Evolutionary conservation across 2,113 vertebrate species (phyloP), one percentile per base, ranked within the genome.

Genomic region (Pipa parva): DNA sequence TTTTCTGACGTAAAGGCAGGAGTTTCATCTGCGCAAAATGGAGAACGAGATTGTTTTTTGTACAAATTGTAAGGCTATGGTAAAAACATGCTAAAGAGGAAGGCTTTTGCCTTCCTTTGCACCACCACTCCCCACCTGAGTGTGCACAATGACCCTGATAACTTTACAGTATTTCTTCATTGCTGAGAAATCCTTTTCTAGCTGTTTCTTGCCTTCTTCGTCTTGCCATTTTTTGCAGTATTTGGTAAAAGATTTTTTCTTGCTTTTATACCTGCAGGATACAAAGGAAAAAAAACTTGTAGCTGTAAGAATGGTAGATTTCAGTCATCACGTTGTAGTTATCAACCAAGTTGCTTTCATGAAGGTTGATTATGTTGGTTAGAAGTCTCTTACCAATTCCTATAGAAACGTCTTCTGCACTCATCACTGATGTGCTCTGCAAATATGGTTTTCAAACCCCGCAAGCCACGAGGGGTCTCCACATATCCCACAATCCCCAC

Each of bases 121-220:
- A n/a, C n/a, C n/a, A n/a, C n/a, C n/a, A n/a, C n/a, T n/a, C n/a
- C n/a, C n/a, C n/a, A 91, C 90, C 90, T 91, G 90, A 0, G 89
- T 91, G 76, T 91, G 90, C 59, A 82, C 81, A 1, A 91, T 91
- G 81, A 88, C 86, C 18, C 90, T 81, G 21, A 91, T 88, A 73
- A 90, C 75, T 42, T 86, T 89, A 84, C 90, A 90, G 75, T 89
- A 89, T 57, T 89, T 91, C 60, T 90, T 91, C 85, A 91, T 87
- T 26, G 85, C 75, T 0, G 81, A 75, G 33, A 91, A 89, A 71
- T 91, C 90, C 68, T 86, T 91, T 78, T 91, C 87, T 25, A 91
- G 83, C 72, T 87, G 87, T 72, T 59, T 88, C 33, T 85, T 69
- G 71, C 90, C 87, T 0, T 71, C 58, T 0, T 85, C 59, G 0